Evolutionary conservation across 2,113 vertebrate genomes (phyloP), one percentile per base, ranked within the genome.

Genomic region (Mobula birostris): DNA sequence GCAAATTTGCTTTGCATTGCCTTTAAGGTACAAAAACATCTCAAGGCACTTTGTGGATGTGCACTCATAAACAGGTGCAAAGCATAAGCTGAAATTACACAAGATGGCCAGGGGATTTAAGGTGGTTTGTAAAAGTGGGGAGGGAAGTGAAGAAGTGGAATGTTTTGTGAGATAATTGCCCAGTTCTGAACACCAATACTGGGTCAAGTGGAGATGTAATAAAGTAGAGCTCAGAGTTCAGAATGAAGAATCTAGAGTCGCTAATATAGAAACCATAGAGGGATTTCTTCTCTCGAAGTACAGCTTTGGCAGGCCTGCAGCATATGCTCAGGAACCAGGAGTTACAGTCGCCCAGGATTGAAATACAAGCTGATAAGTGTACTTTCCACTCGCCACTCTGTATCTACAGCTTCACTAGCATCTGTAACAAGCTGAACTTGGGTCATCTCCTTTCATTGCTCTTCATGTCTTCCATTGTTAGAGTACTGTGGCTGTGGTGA

Each of bases 1-100:
- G n/a, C 85, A 90, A n/a, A 14, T 32, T 32, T 12, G 29, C 29
- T 90, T 90, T 90, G 14, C 8, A 17, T 90, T 68, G 61, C n/a
- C 85, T 90, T 90, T 66, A 90, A 90, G 61, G 85, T 90, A 36
- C n/a, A 17, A 63, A 90, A 66, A 32, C 85, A 63, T 88, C 83
- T 1, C 27, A n/a, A 63, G 27, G 58, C 27, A 32, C 29, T 88
- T 63, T 27, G 19, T 27, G 5, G 12, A 14, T 11, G 0, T 63
- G 12, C 29, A 61, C 29, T 15, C 29, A 90, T n/a, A 66, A 68
- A 90, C 85, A 19, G 85, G 63, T 63, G 56, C 17, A 5, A 58
- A 87, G 27, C 83, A 58, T n/a, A 87, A 66, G 58, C 11, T 61
- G 27, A 36, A 21, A 82, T 6, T 36, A 82, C 19, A 6, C n/a